Conservation (phyloP, 2,888 invertebrate species). For the Cactoblastis cactorum region DNA sequence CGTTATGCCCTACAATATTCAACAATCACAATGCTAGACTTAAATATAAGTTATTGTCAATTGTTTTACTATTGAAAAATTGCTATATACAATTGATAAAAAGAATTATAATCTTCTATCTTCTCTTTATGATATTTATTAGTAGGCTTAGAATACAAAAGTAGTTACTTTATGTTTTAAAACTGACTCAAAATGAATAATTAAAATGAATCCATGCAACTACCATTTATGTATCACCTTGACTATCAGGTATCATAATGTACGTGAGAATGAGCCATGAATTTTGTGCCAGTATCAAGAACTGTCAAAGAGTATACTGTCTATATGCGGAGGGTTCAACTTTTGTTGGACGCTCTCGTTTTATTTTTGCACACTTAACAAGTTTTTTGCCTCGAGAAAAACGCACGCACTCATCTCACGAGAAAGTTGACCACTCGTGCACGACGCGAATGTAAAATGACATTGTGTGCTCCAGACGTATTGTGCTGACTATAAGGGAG, state of each 20-base stretch:
- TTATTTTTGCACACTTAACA: conserved; percentile 47
- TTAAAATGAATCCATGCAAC: neutral
- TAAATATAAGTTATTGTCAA: too few relatives aligned
- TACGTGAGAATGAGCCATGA: conserved; percentile 9
- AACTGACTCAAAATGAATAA: neutral
- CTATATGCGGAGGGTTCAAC: conserved; percentile 8
- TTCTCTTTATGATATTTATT: too few relatives aligned
- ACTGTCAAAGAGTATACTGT: neutral
- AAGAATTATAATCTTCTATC: too few relatives aligned
- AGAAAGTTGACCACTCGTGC: conserved; percentile 51
- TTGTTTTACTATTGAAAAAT: too few relatives aligned
- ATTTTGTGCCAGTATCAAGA: conserved; percentile 1
- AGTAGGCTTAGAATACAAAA: too few relatives aligned
- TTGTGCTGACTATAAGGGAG: too few relatives aligned
- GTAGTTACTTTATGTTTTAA: neutral
- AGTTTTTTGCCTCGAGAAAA: conserved; percentile 55
- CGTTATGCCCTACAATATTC: too few relatives aligned
- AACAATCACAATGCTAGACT: too few relatives aligned
- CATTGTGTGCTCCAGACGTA: conserved; percentile 8
- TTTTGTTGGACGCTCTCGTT: conserved; percentile 35
- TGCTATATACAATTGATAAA: too few relatives aligned
- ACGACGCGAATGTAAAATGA: conserved; percentile 39
- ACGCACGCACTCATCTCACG: conserved; percentile 49
- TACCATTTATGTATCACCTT: neutral
- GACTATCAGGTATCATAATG: conserved; percentile 1